Base-by-base conservation (phyloP, 2,888 invertebrate genomes). In the Tipula unca region DNA sequence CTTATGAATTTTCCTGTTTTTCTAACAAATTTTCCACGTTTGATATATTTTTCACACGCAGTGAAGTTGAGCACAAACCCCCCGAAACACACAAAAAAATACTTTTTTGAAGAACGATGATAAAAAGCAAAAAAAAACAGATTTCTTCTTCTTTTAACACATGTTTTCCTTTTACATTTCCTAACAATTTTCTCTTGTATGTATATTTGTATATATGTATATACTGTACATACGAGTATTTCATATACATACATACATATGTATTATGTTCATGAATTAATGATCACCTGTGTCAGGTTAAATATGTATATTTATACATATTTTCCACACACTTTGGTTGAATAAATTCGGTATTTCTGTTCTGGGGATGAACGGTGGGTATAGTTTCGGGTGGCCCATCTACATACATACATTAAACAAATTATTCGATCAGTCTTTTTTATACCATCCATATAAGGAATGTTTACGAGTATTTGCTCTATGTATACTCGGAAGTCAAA, bases 281-380 rank as follows among this genome's bases (percentile, higher is more conserved):
- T 69, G 69, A 69, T 69, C 69, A 69, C 69, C 69, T 69, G 69
- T 69, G 69, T 69, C 69, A 69, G 69, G 69, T 69, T 69, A 69
- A 69, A 69, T 69, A 69, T 69, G 69, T 69, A 69, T 69, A 69
- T 69, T 25, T 69, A 69, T 69, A 69, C 69, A 69, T 69, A 69
- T 69, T 69, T 69, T 69, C 69, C 10, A 25, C 69, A 69, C 25
- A 69, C 3, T 69, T 69, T 69, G 25, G 25, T 69, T 25, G 25
- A 25, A 48, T 54, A 69, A 69, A 69, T 69, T 69, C 25, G 6
- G 3, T 25, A 25, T 69, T 25, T 69, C n/a, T 20, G 10, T 0
- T 8, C 17, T 17, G n/a, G 25, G 69, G 48, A 48, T 69, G 25
- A 25, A n/a, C 25, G 25, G 10, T 48, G 48, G 48, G 32, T 32